Evolutionary conservation across 2,797 vertebrate species (phyloP).

Genomic region (Oreonectes daqikongensis): DNA sequence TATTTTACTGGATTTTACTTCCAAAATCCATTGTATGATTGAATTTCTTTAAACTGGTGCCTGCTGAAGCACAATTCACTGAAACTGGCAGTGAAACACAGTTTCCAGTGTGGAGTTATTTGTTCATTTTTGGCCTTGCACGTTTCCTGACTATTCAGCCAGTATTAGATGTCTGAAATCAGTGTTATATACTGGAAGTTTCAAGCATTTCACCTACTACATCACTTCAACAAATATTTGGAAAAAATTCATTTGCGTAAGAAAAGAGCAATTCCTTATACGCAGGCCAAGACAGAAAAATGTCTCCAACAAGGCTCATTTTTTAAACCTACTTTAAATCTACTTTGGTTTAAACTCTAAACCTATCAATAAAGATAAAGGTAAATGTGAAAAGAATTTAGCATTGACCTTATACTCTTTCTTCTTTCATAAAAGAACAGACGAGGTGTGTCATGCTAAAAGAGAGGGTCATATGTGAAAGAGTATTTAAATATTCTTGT

Average conservation of each 20-base stretch:
- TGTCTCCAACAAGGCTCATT: not conserved
- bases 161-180: not conserved
- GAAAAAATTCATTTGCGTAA: not conserved
- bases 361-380: too few relatives aligned
- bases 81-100: conserved; percentile 19
- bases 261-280: not conserved
- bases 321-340: too few relatives aligned
- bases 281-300: not conserved
- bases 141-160: conserved; percentile 22
- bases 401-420: not conserved
- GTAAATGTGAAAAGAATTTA: too few relatives aligned
- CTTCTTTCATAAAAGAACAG: not conserved
- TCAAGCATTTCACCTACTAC: not conserved
- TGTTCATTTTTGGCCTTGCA: conserved; percentile 36
- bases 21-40: too few relatives aligned
- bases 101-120: conserved; percentile 32
- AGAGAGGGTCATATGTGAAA: too few relatives aligned
- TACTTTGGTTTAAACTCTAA: too few relatives aligned
- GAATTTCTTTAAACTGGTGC: too few relatives aligned
- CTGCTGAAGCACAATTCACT: not conserved
- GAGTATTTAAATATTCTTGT: too few relatives aligned
- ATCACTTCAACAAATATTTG: not conserved
- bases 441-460: too few relatives aligned
- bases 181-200: conserved; percentile 4
- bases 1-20: too few relatives aligned